Evolutionary conservation across 2,888 invertebrate genomes (phyloP).

Genomic region (Synergus gifuensis): DNA sequence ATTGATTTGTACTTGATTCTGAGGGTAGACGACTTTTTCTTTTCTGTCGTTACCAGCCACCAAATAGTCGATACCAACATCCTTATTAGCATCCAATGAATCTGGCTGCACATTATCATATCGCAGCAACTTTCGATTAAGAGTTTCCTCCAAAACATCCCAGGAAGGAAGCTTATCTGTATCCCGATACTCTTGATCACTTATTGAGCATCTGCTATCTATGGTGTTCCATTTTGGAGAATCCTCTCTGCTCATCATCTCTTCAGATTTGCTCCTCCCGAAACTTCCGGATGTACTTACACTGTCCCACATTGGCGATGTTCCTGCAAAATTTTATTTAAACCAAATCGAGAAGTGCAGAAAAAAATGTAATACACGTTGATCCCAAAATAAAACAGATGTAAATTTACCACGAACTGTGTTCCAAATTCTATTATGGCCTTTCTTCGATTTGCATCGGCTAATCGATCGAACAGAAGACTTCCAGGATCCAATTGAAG

Average conservation of each 20-base stretch:
- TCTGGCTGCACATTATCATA: slow-evolving; percentile 59
- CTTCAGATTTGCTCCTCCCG: slow-evolving; percentile 60
- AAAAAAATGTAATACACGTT: no score
- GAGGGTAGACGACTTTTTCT: slow-evolving; percentile 30
- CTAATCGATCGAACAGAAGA: slow-evolving; percentile 66
- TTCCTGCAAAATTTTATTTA: slow-evolving; percentile 54
- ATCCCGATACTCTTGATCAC: slow-evolving; percentile 56
- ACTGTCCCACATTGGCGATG: slow-evolving; percentile 65
- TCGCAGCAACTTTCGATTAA: slow-evolving; percentile 66
- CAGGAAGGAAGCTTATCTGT: slow-evolving; percentile 66
- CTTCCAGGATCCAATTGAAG: slow-evolving; percentile 67
- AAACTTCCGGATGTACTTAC: slow-evolving; percentile 62
- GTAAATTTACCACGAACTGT: slow-evolving; percentile 60
- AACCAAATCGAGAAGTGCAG: background rate
- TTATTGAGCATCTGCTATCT: slow-evolving; percentile 54
- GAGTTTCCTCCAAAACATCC: slow-evolving; percentile 67
- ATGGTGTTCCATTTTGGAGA: slow-evolving; percentile 64
- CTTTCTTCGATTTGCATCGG: slow-evolving; percentile 59
- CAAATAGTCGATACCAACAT: slow-evolving; percentile 58
- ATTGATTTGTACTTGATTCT: background rate
- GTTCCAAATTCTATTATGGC: slow-evolving; percentile 63
- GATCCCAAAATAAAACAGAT: no score
- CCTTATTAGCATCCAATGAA: slow-evolving; percentile 54
- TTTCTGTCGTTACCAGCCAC: slow-evolving; percentile 54
- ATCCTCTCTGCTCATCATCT: slow-evolving; percentile 68